Evolutionary conservation across 2,113 vertebrate genomes (phyloP).

Genomic region (Brienomyrus brachyistius): DNA sequence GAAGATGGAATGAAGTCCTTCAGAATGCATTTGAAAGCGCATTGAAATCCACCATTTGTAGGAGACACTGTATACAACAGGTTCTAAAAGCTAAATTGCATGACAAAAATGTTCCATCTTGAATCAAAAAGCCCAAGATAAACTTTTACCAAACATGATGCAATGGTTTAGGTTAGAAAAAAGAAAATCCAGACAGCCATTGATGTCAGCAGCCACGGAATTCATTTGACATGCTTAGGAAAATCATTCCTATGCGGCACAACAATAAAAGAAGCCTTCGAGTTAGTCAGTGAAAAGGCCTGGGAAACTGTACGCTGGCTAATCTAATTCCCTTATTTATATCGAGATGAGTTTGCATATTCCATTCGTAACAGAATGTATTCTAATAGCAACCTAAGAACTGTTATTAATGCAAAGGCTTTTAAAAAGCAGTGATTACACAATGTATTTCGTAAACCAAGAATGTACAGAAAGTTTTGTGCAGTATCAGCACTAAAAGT

Average conservation of each 20-base stretch:
- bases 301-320: neutral
- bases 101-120: neutral
- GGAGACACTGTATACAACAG: neutral
- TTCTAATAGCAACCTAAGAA: neutral
- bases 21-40: neutral
- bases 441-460: neutral
- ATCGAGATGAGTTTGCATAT: neutral
- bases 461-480: neutral
- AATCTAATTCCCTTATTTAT: neutral
- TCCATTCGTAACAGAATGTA: neutral
- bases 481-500: neutral
- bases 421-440: neutral
- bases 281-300: neutral
- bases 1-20: neutral
- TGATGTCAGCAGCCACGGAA: neutral
- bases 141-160: neutral
- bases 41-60: neutral
- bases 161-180: neutral
- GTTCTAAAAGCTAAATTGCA: neutral
- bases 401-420: neutral
- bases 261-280: neutral
- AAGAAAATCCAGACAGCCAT: neutral
- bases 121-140: neutral
- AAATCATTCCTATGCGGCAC: neutral
- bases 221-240: neutral